Percentiles rank a stretch among this genome's conserved stretches.
Conservation (phyloP, 2,113 vertebrate species). For the Australoheros scitulus region DNA sequence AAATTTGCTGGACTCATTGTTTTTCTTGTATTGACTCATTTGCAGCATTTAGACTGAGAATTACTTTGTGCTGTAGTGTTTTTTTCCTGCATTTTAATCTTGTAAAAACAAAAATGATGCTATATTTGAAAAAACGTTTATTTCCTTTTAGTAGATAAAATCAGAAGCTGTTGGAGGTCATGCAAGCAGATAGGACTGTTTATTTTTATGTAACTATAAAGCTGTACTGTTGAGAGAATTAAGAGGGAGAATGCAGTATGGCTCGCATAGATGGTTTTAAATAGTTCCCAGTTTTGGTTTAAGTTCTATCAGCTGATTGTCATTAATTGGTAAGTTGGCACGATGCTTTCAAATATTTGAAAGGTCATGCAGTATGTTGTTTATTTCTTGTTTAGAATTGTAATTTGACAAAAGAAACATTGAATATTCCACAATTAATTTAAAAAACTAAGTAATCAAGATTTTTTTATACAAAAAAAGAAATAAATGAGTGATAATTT, state of each 20-base stretch:
- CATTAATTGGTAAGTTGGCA: neutral
- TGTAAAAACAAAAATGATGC: neutral
- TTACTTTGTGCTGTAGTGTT: neutral
- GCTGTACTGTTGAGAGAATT: neutral
- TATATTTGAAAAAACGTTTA: too few relatives aligned
- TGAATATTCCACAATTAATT: neutral
- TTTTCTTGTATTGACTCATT: neutral
- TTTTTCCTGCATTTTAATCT: neutral
- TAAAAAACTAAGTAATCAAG: rapidly evolving
- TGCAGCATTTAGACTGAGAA: neutral
- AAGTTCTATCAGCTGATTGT: neutral
- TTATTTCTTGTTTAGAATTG: neutral
- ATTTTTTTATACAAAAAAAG: neutral
- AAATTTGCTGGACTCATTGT: neutral
- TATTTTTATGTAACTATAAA: neutral
- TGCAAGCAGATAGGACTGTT: neutral
- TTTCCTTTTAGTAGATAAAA: neutral
- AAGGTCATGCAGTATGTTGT: neutral
- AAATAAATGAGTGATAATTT: neutral
- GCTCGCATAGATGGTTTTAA: neutral
- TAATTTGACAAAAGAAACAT: neutral
- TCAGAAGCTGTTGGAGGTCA: neutral
- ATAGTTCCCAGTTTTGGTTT: neutral
- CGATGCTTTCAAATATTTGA: neutral
- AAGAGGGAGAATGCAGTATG: neutral